A percentile compares a stretch with the other conserved stretches of the same genome.
These are phyloP conservation scores for Euwallacea fornicatus DNA, from an alignment of 1,140 invertebrate species.

Conservation along the genomic window DNA sequence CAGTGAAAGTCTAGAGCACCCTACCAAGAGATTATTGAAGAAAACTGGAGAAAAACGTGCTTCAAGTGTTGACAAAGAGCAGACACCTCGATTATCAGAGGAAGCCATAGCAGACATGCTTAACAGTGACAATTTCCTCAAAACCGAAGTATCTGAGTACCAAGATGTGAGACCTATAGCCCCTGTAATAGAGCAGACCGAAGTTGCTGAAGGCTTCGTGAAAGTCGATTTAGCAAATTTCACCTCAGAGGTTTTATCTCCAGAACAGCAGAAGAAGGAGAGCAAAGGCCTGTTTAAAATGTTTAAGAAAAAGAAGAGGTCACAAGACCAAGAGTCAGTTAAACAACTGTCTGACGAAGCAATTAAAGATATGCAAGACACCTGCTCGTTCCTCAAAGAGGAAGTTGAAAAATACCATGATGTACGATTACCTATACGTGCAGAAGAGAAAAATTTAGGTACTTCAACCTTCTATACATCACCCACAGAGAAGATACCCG, in stretches of 20 bases:
- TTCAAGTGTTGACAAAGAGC: constrained; percentile 18
- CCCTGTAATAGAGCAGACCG: background rate
- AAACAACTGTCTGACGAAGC: constrained; percentile 1
- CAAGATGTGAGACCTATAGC: constrained; percentile 37
- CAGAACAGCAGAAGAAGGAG: constrained; percentile 10
- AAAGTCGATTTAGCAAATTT: no score
- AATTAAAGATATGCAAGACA: constrained; percentile 21
- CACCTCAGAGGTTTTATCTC: background rate
- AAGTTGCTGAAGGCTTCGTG: constrained; percentile 1
- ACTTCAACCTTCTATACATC: constrained; percentile 10
- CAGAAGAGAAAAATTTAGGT: background rate
- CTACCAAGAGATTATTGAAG: constrained; percentile 18
- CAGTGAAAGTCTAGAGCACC: constrained; percentile 4
- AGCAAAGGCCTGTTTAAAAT: constrained; percentile 32
- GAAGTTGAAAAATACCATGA: constrained; percentile 39
- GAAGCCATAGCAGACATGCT: constrained; percentile 41
- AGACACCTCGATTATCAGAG: constrained; percentile 35
- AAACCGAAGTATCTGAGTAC: constrained; percentile 42
- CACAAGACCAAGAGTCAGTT: constrained; percentile 9
- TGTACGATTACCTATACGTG: constrained; percentile 22
- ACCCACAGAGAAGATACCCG: constrained; percentile 19
- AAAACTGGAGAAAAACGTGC: constrained; percentile 7
- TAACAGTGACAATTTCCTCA: constrained; percentile 39
- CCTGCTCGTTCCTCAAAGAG: constrained; percentile 30
- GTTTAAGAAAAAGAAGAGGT: constrained; percentile 33